A percentile compares a stretch with the other conserved stretches of the same genome.
phyloP scores from a whole-genome alignment of 1,140 invertebrate genomes.

The Eueides isabella region DNA sequence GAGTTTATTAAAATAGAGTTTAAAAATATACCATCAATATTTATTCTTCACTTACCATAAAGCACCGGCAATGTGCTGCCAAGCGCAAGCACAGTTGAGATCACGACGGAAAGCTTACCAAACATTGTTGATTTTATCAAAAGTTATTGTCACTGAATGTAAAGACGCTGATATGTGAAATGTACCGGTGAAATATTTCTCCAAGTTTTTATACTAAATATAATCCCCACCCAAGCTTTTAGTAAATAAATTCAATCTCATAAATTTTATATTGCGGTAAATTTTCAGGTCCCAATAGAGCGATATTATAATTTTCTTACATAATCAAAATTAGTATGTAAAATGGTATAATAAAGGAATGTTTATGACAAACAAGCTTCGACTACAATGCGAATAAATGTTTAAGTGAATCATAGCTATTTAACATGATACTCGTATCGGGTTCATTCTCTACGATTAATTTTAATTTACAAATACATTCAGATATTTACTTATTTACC shows the following conservation, averaged over 20 bases:
- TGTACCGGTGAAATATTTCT: slow-evolving; percentile 68
- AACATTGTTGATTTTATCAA: slow-evolving; percentile 51
- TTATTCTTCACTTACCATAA: slow-evolving; percentile 31
- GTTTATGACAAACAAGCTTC: slow-evolving; percentile 6
- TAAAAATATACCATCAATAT: neutral
- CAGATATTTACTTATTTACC: too few relatives aligned
- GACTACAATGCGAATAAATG: neutral
- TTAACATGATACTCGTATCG: neutral
- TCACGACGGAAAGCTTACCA: slow-evolving; percentile 53
- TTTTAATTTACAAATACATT: neutral
- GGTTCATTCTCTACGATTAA: neutral
- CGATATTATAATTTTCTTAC: slow-evolving; percentile 50
- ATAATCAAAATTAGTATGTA: slow-evolving; percentile 46
- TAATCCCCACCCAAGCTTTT: slow-evolving; percentile 57
- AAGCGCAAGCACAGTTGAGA: slow-evolving; percentile 45
- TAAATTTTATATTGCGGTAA: slow-evolving; percentile 70
- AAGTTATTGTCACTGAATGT: slow-evolving; percentile 23
- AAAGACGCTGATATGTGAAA: slow-evolving; percentile 44
- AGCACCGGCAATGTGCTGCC: slow-evolving; percentile 55
- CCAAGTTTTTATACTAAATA: slow-evolving; percentile 69
- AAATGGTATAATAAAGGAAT: slow-evolving; percentile 29
- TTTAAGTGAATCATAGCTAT: neutral
- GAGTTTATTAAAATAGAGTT: neutral
- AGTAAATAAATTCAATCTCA: too few relatives aligned
- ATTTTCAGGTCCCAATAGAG: slow-evolving; percentile 47